A percentile compares a stretch with the other conserved stretches of the same genome.
phyloP scores from a whole-genome alignment of 2,888 invertebrate species.

The Mactromeris polynyma region DNA sequence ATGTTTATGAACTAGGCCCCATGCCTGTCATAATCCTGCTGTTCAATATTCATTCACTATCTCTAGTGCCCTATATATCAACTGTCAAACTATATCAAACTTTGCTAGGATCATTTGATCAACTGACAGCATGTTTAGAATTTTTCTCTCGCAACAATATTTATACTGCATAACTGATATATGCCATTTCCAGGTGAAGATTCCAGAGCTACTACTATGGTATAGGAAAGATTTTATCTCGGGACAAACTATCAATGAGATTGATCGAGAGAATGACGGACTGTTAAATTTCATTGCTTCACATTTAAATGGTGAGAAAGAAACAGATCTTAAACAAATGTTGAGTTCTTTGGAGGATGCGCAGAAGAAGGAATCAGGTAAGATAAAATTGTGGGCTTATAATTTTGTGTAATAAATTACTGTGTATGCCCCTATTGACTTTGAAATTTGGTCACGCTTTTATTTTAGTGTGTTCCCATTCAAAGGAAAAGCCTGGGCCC shows the following conservation, averaged over 20 bases:
- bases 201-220: constrained; percentile 82
- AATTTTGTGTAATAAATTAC: background rate
- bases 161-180: background rate
- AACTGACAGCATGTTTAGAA: too few species aligned
- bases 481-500: too few species aligned
- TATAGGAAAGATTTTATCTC: constrained; percentile 78
- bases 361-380: constrained; percentile 37
- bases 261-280: constrained; percentile 70
- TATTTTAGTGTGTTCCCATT: too few species aligned
- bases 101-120: too few species aligned
- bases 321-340: constrained; percentile 62
- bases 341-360: background rate
- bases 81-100: too few species aligned
- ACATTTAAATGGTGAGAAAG: constrained; percentile 71
- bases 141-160: too few species aligned
- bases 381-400: background rate
- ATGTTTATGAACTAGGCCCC: too few species aligned
- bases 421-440: too few species aligned
- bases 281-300: constrained; percentile 76
- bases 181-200: constrained; percentile 70
- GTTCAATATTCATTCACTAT: too few species aligned
- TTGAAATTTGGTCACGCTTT: too few species aligned
- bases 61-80: too few species aligned
- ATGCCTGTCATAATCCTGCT: too few species aligned
- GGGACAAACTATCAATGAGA: constrained; percentile 53